These are phyloP conservation scores for Bedellia somnulentella DNA, from an alignment of 2,888 invertebrate species.

Conservation along the genomic window DNA sequence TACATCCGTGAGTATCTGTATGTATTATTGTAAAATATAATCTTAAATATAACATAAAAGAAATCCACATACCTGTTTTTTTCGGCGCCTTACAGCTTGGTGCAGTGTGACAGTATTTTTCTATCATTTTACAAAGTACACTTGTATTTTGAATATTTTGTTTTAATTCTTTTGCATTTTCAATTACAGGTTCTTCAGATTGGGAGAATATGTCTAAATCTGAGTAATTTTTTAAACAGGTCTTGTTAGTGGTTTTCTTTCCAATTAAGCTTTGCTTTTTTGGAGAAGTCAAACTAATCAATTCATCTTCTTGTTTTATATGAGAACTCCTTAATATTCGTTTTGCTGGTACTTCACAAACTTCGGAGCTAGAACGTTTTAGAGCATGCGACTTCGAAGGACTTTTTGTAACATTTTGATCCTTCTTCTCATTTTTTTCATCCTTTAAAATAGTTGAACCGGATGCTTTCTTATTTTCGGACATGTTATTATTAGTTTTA, in stretches of 20 bases:
- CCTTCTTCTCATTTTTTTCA: too few relatives aligned
- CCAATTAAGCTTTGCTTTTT: background rate
- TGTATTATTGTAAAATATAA: too few relatives aligned
- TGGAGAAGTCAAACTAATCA: background rate
- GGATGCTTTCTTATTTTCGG: too few relatives aligned
- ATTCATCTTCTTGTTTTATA: conserved; percentile 4
- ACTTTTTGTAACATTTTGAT: too few relatives aligned
- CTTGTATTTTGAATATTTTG: conserved; percentile 15
- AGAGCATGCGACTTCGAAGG: conserved; percentile 5
- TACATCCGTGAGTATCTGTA: too few relatives aligned
- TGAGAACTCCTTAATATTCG: conserved; percentile 23
- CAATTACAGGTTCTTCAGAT: background rate
- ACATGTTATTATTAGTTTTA: too few relatives aligned
- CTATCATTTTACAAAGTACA: conserved; percentile 29
- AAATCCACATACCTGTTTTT: conserved; percentile 21
- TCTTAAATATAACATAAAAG: background rate
- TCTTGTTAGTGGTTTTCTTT: too few relatives aligned
- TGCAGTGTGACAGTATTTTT: conserved; percentile 22
- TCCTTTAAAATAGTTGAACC: too few relatives aligned
- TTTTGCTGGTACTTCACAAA: conserved; percentile 16
- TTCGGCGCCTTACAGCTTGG: conserved; percentile 17
- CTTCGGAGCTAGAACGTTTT: conserved; percentile 16
- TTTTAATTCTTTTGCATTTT: background rate
- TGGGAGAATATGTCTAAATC: conserved; percentile 20
- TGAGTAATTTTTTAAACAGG: conserved; percentile 12